Conservation (phyloP, 2,888 invertebrate species). For the Embidobia sp. region DNA sequence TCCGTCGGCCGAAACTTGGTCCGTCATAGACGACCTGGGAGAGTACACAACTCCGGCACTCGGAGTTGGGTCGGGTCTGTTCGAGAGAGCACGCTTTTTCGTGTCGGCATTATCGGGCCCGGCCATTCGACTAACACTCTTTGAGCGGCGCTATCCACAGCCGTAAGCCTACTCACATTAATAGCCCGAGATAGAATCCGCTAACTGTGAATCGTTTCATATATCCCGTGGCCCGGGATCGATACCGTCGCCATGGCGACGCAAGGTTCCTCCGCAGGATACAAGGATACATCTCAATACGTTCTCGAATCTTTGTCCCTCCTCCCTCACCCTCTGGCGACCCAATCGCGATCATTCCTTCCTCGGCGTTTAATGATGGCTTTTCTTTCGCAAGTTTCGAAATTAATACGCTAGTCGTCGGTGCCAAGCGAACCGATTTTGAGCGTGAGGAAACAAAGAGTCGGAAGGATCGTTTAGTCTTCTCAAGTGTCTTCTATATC, state of each 20-base stretch:
- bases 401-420: slow-evolving; percentile 46
- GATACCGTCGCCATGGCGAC: slow-evolving; percentile 79
- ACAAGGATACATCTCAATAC: slow-evolving; percentile 68
- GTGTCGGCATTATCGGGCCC: slow-evolving; percentile 38
- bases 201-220: slow-evolving; percentile 77
- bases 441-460: too few relatives aligned
- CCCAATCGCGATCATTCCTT: slow-evolving; percentile 45
- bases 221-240: slow-evolving; percentile 76
- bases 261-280: slow-evolving; percentile 68
- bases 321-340: background rate
- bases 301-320: slow-evolving; percentile 56
- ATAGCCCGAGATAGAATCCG: slow-evolving; percentile 73
- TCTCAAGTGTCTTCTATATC: too few relatives aligned
- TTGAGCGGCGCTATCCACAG: slow-evolving; percentile 58
- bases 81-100: too few relatives aligned
- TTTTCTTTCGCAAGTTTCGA: slow-evolving; percentile 54
- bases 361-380: slow-evolving; percentile 52
- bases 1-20: too few relatives aligned
- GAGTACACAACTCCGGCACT: too few relatives aligned
- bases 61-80: too few relatives aligned
- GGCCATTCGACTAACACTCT: slow-evolving; percentile 55
- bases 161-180: slow-evolving; percentile 68
- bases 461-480: too few relatives aligned
- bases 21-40: too few relatives aligned
- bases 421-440: background rate